phyloP scores from a whole-genome alignment of 2,888 invertebrate species.

The Eilema depressum region DNA sequence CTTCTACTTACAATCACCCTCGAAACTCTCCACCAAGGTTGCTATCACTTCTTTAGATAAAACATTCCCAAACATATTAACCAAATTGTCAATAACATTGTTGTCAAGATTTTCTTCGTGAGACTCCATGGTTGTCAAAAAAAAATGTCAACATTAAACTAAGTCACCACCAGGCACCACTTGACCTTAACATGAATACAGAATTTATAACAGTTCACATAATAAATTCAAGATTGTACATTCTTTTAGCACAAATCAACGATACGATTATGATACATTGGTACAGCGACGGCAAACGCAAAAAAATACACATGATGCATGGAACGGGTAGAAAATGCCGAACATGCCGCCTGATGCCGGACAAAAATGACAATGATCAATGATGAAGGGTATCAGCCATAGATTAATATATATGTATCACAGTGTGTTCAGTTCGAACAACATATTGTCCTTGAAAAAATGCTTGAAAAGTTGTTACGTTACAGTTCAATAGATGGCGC shows the following conservation, averaged over 20 bases:
- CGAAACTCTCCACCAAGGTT: constrained; percentile 72
- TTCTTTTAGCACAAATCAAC: not conserved
- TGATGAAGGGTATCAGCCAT: too few relatives aligned
- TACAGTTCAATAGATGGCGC: too few relatives aligned
- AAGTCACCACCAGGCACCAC: not conserved
- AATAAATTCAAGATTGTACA: not conserved
- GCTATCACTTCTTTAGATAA: constrained; percentile 68
- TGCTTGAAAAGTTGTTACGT: too few relatives aligned
- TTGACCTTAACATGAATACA: constrained; percentile 1
- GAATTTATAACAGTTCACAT: constrained; percentile 6
- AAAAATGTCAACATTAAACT: constrained; percentile 9
- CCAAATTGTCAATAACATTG: constrained; percentile 64
- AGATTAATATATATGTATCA: too few relatives aligned
- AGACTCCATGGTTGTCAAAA: constrained; percentile 36
- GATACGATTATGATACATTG: not conserved
- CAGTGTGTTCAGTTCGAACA: too few relatives aligned
- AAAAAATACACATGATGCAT: not conserved
- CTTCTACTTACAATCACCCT: constrained; percentile 75
- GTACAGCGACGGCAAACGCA: not conserved
- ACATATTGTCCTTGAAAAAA: too few relatives aligned
- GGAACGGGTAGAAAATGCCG: too few relatives aligned
- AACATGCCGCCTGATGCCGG: too few relatives aligned
- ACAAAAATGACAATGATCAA: too few relatives aligned
- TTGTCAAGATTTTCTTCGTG: constrained; percentile 36
- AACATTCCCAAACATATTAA: constrained; percentile 70